Evolutionary conservation across 2,888 invertebrate species (phyloP), one percentile per base, ranked within the genome.

Genomic region (Temnothorax unifasciatus): DNA sequence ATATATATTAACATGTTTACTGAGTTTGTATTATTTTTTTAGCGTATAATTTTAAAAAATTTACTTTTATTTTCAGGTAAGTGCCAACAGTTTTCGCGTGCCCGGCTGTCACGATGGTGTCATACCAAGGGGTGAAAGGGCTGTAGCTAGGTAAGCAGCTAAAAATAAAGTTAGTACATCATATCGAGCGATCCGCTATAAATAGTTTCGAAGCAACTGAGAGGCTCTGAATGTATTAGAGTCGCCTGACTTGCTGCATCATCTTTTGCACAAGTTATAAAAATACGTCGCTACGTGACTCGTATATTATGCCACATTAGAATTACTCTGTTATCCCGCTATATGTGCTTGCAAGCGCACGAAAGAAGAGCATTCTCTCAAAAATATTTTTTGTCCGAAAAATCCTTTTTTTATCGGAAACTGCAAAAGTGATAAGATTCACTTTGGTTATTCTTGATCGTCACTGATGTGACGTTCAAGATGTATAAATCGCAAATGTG

Each of bases 181-280:
- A 93, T 94, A 94, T 94, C 92, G 94, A 94, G 92, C 94, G 93
- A 91, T 89, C 89, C 86, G 86, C 91, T 94, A 94, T 92, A 93
- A 94, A 94, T 94, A 94, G 92, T 86, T 63, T 63, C 84, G 66
- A 86, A 89, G 86, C 88, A 86, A 89, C 89, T 41, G 86, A 89
- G 86, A 87, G 83, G 74, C 83, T 83, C 87, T 89, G 85, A 85
- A 89, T 86, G 87, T 86, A 89, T 89, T 84, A 76, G 86, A 87
- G 85, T 61, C 59, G 86, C 83, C 81, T 74, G 87, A 83, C 64
- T 82, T 81, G 81, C 84, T 79, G 75, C 86, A 86, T 87, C 86
- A 86, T 84, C 83, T 88, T 84, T 86, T 54, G 71, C 74, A 82
- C 52, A 52, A 82, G 64, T 75, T 52, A 75, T 66, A 83, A 88